Evolutionary conservation across 2,113 vertebrate species (phyloP).

Genomic region (Rana temporaria): DNA sequence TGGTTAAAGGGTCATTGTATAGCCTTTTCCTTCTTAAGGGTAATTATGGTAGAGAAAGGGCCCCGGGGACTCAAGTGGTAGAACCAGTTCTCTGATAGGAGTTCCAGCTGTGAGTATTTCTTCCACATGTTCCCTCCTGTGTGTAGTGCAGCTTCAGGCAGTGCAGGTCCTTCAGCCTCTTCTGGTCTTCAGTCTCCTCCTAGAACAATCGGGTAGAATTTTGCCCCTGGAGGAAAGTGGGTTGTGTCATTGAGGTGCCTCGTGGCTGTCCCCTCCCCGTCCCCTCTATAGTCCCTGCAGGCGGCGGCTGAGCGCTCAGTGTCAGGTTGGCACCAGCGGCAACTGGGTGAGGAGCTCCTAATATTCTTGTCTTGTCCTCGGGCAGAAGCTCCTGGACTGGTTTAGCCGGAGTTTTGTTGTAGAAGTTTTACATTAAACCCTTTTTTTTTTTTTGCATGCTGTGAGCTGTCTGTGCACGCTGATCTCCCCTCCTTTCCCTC

Average conservation of each 20-base stretch:
- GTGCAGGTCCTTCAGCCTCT: too few relatives aligned
- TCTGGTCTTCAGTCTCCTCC: not conserved
- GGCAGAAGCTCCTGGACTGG: not conserved
- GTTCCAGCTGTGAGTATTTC: too few relatives aligned
- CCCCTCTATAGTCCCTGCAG: not conserved
- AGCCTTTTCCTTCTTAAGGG: too few relatives aligned
- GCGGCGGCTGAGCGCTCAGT: not conserved
- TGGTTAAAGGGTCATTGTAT: too few relatives aligned
- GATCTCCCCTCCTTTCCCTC: not conserved
- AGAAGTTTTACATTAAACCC: not conserved
- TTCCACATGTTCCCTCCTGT: too few relatives aligned
- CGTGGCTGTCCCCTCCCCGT: not conserved
- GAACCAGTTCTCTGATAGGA: too few relatives aligned
- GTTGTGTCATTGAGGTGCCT: too few relatives aligned
- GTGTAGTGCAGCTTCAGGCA: too few relatives aligned
- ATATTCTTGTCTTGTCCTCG: too few relatives aligned
- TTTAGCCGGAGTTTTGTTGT: not conserved
- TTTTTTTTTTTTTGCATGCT: too few relatives aligned
- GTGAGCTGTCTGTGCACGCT: not conserved
- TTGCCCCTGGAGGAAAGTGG: not conserved
- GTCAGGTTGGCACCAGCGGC: not conserved
- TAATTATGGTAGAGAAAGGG: too few relatives aligned
- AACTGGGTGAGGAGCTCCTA: not conserved
- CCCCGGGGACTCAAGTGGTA: too few relatives aligned
- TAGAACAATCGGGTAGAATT: not conserved